phyloP scores from a whole-genome alignment of 37 sponge, comb jelly and placozoan species.

The Eunapius fragilis region DNA sequence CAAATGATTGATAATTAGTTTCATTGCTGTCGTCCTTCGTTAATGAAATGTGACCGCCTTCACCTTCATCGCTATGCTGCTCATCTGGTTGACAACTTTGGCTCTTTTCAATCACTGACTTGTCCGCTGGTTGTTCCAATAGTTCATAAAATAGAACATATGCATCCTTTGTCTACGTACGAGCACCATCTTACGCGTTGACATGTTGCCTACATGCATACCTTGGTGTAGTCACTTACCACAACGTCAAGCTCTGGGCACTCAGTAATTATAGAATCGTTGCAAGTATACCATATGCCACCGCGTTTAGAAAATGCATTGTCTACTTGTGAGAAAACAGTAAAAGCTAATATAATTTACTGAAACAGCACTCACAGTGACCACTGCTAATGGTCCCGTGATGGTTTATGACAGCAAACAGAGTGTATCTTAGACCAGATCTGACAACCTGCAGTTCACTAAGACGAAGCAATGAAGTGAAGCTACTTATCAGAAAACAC shows the following conservation, averaged over 20 bases:
- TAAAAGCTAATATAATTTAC: background rate
- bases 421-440: background rate
- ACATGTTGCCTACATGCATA: background rate
- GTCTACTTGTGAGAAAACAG: background rate
- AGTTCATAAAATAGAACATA: background rate
- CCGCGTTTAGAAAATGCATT: background rate
- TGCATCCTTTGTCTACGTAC: background rate
- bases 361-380: background rate
- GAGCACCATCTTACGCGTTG: background rate
- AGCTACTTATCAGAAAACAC: background rate
- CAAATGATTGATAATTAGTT: background rate
- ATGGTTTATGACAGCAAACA: background rate
- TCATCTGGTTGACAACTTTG: background rate
- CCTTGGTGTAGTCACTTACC: background rate
- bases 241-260: background rate
- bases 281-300: background rate
- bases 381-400: background rate
- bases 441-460: background rate
- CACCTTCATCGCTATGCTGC: background rate
- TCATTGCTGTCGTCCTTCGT: background rate
- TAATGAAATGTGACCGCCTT: background rate
- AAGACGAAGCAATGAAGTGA: background rate
- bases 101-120: background rate
- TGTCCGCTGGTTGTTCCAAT: background rate
- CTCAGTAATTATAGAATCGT: background rate